Conservation (phyloP, 2,888 invertebrate genomes). For the Morpho achilles region DNA sequence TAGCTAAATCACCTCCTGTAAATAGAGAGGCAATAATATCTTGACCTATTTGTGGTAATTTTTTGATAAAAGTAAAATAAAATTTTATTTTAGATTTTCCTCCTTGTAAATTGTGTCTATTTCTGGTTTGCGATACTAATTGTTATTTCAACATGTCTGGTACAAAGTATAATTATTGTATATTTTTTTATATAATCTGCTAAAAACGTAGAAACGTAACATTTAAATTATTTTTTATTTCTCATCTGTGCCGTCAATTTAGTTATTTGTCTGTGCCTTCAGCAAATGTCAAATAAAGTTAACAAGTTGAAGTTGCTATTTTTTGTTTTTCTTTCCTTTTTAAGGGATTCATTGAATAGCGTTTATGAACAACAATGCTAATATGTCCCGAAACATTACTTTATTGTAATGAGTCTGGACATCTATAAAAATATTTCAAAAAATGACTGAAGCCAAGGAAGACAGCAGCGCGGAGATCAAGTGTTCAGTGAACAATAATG, state of each 20-base stretch:
- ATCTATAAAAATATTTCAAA: slow-evolving; percentile 18
- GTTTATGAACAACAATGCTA: slow-evolving; percentile 11
- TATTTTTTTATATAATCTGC: slow-evolving; percentile 2
- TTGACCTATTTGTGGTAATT: no score
- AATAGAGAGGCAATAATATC: no score
- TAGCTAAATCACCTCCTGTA: no score
- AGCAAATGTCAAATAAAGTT: slow-evolving; percentile 17
- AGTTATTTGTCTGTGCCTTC: slow-evolving; percentile 23
- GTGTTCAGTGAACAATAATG: slow-evolving; percentile 34
- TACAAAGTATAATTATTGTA: background rate
- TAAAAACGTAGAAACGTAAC: slow-evolving; percentile 22
- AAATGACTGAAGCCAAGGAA: slow-evolving; percentile 55
- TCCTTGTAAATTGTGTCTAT: no score
- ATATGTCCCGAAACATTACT: slow-evolving; percentile 6
- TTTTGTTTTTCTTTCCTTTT: slow-evolving; percentile 33
- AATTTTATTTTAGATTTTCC: no score
- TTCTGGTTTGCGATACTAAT: no score
- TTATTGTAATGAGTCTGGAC: slow-evolving; percentile 14
- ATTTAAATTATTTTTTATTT: slow-evolving; percentile 3
- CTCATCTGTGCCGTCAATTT: no score
- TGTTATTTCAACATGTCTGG: no score
- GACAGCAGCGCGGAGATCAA: slow-evolving; percentile 44
- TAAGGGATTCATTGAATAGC: slow-evolving; percentile 18
- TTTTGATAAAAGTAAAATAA: no score
- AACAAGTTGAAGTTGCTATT: slow-evolving; percentile 26